Evolutionary conservation across 1,140 invertebrate species (phyloP), one percentile per base, ranked within the genome.

Genomic region (Brachystomella parvula): DNA sequence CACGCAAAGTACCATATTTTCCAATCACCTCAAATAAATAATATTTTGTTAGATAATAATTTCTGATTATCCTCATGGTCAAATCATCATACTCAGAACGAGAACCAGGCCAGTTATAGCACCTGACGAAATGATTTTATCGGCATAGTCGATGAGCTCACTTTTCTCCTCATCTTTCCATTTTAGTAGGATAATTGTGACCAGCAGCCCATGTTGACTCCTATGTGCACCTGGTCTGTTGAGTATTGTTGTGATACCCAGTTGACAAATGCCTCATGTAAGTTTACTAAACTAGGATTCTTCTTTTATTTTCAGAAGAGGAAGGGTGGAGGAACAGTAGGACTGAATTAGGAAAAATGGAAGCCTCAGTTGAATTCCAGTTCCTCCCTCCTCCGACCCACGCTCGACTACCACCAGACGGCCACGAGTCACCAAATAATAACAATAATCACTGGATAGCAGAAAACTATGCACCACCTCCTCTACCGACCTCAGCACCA

Each of bases 351-450:
- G 62, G 47, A 39, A 60, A 60, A 61, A 74, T 74, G 73, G 73
- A 73, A 35, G 66, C 60, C 49, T 62, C 66, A n/a, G 35, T 62
- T 33, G 66, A 70, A 29, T 31, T 73, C 31, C 24, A 68, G 29
- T 61, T 60, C 32, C 66, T 74, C 39, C 77, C 76, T 24, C 75
- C 76, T 32, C 77, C 78, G 24, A 75, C 76, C 29, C 75, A 76
- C 68, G 86, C 86, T 30, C 83, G 90, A 69, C 83, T 90, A 74
- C 90, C 90, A 67, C 89, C 90, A 57, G 90, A 93, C 78, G 90
- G 90, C 71, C 87, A 91, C 76, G 90, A 93, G 76, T 92, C 90
- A 79, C 89, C 89, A 60, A 72, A 74, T 60, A 71, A 68, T 39
- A 60, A 58, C 61, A 49, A 56, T 64, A 33, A 69, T 21, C 21